Percentiles rank a stretch among this genome's conserved stretches.
These are phyloP conservation scores for Eriosoma lanigerum DNA, from an alignment of 1,140 invertebrate species.

Conservation along the genomic window DNA sequence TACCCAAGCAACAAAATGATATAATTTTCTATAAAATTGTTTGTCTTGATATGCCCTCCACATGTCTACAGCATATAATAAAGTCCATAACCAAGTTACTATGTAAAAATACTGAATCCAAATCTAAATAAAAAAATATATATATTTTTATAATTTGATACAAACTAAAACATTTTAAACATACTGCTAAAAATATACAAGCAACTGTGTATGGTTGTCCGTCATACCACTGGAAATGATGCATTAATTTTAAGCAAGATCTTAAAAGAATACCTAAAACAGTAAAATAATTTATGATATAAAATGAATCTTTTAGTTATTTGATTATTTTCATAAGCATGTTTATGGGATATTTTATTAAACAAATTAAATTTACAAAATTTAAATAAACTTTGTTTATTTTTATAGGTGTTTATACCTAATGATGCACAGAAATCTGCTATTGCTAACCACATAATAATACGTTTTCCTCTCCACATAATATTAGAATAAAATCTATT, in stretches of 20 bases:
- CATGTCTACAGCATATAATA: slow-evolving; percentile 80
- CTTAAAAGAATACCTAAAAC: slow-evolving; percentile 31
- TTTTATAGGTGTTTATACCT: slow-evolving; percentile 60
- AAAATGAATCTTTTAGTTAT: too few species aligned
- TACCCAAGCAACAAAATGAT: slow-evolving; percentile 72
- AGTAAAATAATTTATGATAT: neutral
- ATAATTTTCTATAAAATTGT: slow-evolving; percentile 60
- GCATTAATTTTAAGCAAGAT: slow-evolving; percentile 42
- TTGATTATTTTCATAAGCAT: too few species aligned
- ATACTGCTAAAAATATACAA: slow-evolving; percentile 43
- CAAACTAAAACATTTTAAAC: neutral
- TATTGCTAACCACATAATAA: slow-evolving; percentile 75
- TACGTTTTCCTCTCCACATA: slow-evolving; percentile 66
- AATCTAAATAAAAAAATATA: slow-evolving; percentile 27
- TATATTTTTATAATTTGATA: neutral
- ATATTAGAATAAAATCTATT: slow-evolving; percentile 63
- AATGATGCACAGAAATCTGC: slow-evolving; percentile 75
- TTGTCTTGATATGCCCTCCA: slow-evolving; percentile 66
- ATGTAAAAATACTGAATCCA: slow-evolving; percentile 85
- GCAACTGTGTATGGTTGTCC: slow-evolving; percentile 36
- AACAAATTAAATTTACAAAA: too few species aligned
- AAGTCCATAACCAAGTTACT: slow-evolving; percentile 80
- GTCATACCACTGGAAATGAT: slow-evolving; percentile 41
- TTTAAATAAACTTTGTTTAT: too few species aligned
- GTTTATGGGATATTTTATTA: too few species aligned